Base-by-base conservation (phyloP, 2,113 vertebrate species). In the Cervus canadensis region DNA sequence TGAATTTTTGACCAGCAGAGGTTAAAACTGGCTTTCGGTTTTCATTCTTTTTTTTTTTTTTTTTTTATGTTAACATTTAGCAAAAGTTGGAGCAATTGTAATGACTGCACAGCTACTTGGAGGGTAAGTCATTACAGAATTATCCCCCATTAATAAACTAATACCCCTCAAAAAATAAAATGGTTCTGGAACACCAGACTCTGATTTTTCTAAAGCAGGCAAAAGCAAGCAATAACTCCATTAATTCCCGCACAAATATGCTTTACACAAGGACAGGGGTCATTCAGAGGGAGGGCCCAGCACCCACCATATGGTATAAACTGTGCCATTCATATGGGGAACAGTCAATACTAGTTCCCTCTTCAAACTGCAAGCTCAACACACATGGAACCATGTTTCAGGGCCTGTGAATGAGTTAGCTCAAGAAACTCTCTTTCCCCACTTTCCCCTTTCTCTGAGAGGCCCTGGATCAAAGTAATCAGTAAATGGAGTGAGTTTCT, bases 381-480 rank as follows among this genome's bases (percentile, higher is more conserved):
- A 87, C 50, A 45, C 12, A 1, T 5, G 59, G 60, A 92, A 40
- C 43, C 33, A 1, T 76, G 95, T 67, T 96, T 85, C 76, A 89
- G 60, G n/a, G 30, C 64, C 45, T 76, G 25, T 0, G 19, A 85
- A 45, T 36, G 30, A 86, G 60, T 74, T 82, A 33, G 71, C 78
- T 96, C 43, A 56, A 57, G 57, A 64, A 76, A 74, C 40, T 57
- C 9, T 71, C 56, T 14, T 7, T 26, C 5, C 26, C 1, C 2
- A 6, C 2, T 17, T 21, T 21, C 50, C 26, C 2, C 30, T 59
- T 36, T 57, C 36, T 60, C 85, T 45, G 26, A 94, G 67, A 96
- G 40, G 81, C 54, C 78, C 36, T 60, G 60, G 92, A 71, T 96
- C 95, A 97, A 90, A 87, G 79, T 79, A 90, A 83, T 94, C 88